Conservation (phyloP, 2,888 invertebrate species). For the Andrena camellia region DNA sequence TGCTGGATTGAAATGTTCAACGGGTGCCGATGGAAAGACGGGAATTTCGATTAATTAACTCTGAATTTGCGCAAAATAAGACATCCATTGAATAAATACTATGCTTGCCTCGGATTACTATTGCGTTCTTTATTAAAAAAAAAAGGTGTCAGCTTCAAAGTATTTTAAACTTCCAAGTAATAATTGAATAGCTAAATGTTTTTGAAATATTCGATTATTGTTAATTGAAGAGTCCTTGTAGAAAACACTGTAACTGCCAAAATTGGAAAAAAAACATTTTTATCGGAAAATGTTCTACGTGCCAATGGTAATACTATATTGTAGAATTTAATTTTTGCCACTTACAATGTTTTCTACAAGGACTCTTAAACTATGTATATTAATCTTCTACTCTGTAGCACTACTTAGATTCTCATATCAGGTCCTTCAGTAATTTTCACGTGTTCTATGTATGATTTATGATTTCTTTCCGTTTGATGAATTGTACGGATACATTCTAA, state of each 20-base stretch:
- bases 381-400: background rate
- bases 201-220: no score
- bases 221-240: no score
- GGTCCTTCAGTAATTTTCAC: background rate
- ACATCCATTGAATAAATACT: background rate
- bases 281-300: no score
- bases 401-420: background rate
- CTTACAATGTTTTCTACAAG: no score
- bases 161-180: no score
- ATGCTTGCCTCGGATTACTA: background rate
- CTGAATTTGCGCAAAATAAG: background rate
- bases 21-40: background rate
- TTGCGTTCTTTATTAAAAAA: background rate
- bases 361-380: background rate
- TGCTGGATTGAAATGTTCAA: conserved; percentile 39
- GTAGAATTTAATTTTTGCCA: no score
- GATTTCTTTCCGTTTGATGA: background rate
- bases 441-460: background rate
- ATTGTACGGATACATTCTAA: background rate
- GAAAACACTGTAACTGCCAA: no score
- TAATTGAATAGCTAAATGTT: no score
- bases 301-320: no score
- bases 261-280: no score
- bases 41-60: conserved; percentile 36
- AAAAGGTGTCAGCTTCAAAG: background rate